Evolutionary conservation across 2,888 invertebrate species (phyloP), one percentile per base, ranked within the genome.

Genomic region (Crocallis elinguaria): DNA sequence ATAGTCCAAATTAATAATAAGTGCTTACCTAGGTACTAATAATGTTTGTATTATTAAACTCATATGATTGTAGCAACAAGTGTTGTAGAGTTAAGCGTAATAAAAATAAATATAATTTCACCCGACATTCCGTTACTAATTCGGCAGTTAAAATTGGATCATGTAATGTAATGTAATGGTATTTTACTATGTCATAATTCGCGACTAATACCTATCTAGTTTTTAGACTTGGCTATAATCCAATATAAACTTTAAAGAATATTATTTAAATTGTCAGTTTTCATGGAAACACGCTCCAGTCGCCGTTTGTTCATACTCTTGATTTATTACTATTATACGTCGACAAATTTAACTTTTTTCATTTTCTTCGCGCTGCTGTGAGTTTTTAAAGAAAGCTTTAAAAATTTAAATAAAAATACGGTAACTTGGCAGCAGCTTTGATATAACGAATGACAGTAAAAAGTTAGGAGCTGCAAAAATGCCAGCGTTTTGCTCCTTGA

Each of bases 161-260:
- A 53, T 36, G 29, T 33, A 14, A 12, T 38, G 13, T 17, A 23
- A 25, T 50, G 42, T 42, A 36, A 56, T 43, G 39, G 45, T 55
- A 53, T 59, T 62, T 59, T 49, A 57, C 45, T 50, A 39, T 62
- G 59, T 62, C 51, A 64, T 67, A 60, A 62, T 65, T 64, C 54
- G 50, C 54, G 48, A 57, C 57, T 57, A 56, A 63, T 61, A 60
- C 57, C 49, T 60, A 60, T 19, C 56, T 62, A 58, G 60, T 62
- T 66, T 71, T 67, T 54, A 60, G 45, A 61, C 66, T 76, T 81
- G 79, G 79, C 76, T 21, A 38, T 57, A 57, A 17, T 70, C 75
- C 80, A 80, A 69, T 67, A 64, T 27, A 68, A 69, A 70, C 55
- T 62, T 56, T 54, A 52, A 66, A 64, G 53, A 66, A 67, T 64